phyloP scores from a whole-genome alignment of 2,888 invertebrate genomes.

The Cyclophora albipunctata region DNA sequence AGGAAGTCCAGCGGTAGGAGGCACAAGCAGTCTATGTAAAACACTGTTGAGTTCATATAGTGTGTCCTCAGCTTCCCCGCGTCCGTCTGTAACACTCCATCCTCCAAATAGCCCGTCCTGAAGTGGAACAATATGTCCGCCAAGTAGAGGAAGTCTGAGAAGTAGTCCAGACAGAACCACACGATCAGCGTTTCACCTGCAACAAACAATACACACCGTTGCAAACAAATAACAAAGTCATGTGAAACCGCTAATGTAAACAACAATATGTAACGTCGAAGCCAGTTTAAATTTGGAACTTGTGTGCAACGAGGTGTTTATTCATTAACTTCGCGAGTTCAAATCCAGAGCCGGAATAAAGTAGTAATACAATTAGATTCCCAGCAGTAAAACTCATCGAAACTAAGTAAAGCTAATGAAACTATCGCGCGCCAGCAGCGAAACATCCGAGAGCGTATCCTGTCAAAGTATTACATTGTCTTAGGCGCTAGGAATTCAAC shows the following conservation, averaged over 20 bases:
- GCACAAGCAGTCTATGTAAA: conserved; percentile 99
- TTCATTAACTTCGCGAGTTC: too few relatives aligned
- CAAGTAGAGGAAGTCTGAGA: conserved; percentile 96
- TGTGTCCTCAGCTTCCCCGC: conserved; percentile 93
- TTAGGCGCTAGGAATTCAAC: conserved; percentile 38
- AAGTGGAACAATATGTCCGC: conserved; percentile 98
- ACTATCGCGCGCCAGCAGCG: conserved; percentile 33
- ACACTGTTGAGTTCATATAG: conserved; percentile 97
- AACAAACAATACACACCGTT: conserved; percentile 37
- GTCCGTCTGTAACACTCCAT: conserved; percentile 98
- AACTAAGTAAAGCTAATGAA: conserved; percentile 26
- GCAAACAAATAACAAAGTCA: neutral
- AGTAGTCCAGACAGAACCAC: conserved; percentile 98
- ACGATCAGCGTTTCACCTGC: conserved; percentile 89
- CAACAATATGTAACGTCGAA: too few relatives aligned
- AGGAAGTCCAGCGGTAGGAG: conserved; percentile 97
- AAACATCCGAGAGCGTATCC: conserved; percentile 34
- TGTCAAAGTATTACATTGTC: conserved; percentile 43
- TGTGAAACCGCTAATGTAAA: too few relatives aligned
- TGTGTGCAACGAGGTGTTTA: too few relatives aligned
- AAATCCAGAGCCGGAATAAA: conserved; percentile 11
- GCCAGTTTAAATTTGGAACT: too few relatives aligned
- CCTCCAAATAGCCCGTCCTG: conserved; percentile 97
- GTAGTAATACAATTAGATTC: conserved; percentile 34
- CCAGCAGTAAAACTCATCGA: conserved; percentile 32